A percentile compares a stretch with the other conserved stretches of the same genome.
Conservation (phyloP, 2,888 invertebrate genomes). For the Tetragnatha montana region DNA sequence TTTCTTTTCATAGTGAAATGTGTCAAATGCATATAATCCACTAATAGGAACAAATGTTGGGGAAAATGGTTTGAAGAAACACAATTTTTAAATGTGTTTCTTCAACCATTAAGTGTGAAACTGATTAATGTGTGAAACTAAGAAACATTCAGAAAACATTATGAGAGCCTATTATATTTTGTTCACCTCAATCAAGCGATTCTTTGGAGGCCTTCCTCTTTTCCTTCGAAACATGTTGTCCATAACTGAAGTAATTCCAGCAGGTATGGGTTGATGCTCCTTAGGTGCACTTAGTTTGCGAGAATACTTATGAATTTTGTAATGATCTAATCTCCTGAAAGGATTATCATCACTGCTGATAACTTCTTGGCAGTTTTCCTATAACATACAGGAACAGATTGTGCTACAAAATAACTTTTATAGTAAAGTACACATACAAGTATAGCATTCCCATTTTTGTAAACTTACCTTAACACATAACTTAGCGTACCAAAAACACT, state of each 20-base stretch:
- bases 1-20: no score
- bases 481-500: neutral
- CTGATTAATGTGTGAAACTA: no score
- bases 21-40: no score
- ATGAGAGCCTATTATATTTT: neutral
- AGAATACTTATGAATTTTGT: constrained; percentile 88
- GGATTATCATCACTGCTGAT: constrained; percentile 86
- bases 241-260: constrained; percentile 80
- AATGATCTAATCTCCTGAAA: constrained; percentile 88
- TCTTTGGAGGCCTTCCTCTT: constrained; percentile 96
- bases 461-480: constrained; percentile 3
- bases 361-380: constrained; percentile 88
- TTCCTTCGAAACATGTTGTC: constrained; percentile 95
- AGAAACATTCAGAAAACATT: neutral
- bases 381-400: constrained; percentile 64
- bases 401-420: neutral
- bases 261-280: constrained; percentile 74
- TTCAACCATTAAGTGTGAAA: no score
- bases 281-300: constrained; percentile 72
- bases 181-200: constrained; percentile 76
- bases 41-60: no score
- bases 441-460: neutral
- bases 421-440: neutral
- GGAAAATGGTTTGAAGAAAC: no score
- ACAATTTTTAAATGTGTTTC: no score